These are phyloP conservation scores for Caenorhabditis sp. DNA, from an alignment of 2,888 invertebrate genomes.

Conservation along the genomic window DNA sequence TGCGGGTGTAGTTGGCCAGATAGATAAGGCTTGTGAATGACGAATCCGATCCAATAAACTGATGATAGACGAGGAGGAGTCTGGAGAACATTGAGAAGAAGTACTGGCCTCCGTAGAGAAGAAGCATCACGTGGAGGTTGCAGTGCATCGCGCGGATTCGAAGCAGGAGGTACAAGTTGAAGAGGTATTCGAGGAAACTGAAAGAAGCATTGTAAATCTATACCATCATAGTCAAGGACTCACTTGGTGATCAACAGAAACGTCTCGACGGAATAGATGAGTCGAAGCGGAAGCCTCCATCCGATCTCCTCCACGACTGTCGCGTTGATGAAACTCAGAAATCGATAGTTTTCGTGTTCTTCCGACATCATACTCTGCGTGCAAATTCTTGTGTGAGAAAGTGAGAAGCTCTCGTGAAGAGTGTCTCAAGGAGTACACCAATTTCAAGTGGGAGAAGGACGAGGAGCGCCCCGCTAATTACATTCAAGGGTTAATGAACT, in stretches of 20 bases:
- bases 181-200: slow-evolving; percentile 51
- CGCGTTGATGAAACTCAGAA: slow-evolving; percentile 44
- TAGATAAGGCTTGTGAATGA: slow-evolving; percentile 13
- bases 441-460: background rate
- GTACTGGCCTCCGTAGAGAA: slow-evolving; percentile 52
- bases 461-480: slow-evolving; percentile 12
- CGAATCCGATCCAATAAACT: too few species aligned
- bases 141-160: slow-evolving; percentile 46
- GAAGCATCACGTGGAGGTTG: slow-evolving; percentile 43
- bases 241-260: slow-evolving; percentile 27
- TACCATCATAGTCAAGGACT: too few species aligned
- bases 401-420: background rate
- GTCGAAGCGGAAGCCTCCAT: slow-evolving; percentile 27
- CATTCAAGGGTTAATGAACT: too few species aligned
- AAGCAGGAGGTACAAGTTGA: slow-evolving; percentile 34
- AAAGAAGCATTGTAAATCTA: background rate
- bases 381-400: too few species aligned
- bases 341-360: slow-evolving; percentile 15
- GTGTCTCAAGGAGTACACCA: background rate
- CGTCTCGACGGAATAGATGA: slow-evolving; percentile 10
- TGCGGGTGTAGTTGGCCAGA: slow-evolving; percentile 47
- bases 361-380: slow-evolving; percentile 13
- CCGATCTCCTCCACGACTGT: slow-evolving; percentile 33
- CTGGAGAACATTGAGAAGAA: slow-evolving; percentile 48
- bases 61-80: background rate